Evolutionary conservation across 2,888 invertebrate genomes (phyloP).

Genomic region (Clunio marinus): DNA sequence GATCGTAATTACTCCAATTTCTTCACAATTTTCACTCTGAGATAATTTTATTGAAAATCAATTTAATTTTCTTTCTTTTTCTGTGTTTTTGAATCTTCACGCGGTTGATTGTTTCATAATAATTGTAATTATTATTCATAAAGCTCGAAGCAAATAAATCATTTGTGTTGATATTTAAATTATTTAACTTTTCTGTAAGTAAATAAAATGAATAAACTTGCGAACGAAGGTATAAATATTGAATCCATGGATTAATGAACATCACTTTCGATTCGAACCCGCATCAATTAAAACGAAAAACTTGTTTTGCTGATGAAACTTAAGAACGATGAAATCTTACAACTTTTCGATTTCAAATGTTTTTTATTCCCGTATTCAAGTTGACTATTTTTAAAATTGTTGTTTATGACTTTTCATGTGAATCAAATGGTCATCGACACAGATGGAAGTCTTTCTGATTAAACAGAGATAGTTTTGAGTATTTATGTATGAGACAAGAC

Average conservation of each 20-base stretch:
- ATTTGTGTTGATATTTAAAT: no score
- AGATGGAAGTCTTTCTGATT: conserved; percentile 7
- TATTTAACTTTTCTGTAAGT: no score
- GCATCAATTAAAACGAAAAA: neutral
- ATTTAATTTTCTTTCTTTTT: conserved; percentile 19
- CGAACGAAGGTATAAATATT: no score
- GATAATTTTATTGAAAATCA: neutral
- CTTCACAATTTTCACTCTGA: neutral
- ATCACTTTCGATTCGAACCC: neutral
- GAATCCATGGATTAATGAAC: conserved; percentile 26
- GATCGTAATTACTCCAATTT: conserved; percentile 25
- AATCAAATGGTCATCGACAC: neutral
- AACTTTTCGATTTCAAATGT: conserved; percentile 12
- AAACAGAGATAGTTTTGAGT: neutral
- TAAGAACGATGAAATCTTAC: conserved; percentile 31
- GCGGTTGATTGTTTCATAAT: conserved; percentile 25
- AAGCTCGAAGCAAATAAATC: neutral
- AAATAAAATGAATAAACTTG: no score
- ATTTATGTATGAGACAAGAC: neutral
- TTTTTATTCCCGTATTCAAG: neutral
- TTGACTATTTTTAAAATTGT: conserved; percentile 7
- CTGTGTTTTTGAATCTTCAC: conserved; percentile 36
- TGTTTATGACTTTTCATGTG: neutral
- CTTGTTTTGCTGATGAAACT: conserved; percentile 17
- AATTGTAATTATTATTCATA: conserved; percentile 6